A percentile compares a stretch with the other conserved stretches of the same genome.
Conservation (phyloP, 2,797 vertebrate genomes). For the Chaetodon trifasciatus region DNA sequence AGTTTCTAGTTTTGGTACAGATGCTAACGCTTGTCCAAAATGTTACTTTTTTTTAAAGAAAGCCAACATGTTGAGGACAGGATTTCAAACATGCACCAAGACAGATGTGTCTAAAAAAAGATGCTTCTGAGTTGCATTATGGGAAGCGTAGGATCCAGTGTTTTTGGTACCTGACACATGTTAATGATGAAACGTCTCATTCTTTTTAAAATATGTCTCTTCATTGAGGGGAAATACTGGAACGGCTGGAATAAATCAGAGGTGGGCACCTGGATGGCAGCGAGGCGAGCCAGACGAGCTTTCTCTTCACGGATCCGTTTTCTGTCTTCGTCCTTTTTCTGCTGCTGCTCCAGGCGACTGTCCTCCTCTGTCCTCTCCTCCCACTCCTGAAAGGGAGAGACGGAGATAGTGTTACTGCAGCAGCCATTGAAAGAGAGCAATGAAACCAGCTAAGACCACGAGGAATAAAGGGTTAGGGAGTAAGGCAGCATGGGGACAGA, state of each 20-base stretch:
- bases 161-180: background rate
- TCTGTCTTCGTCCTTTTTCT: slow-evolving; percentile 87
- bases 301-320: slow-evolving; percentile 92
- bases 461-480: background rate
- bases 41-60: background rate
- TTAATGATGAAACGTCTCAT: background rate
- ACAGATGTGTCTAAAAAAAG: background rate
- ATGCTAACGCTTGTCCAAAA: background rate
- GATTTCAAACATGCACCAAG: background rate
- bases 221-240: background rate
- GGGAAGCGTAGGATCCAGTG: no score
- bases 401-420: background rate
- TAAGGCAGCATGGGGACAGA: background rate
- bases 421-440: background rate
- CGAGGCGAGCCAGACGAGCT: slow-evolving; percentile 87
- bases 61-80: background rate
- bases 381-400: slow-evolving; percentile 67
- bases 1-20: no score
- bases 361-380: slow-evolving; percentile 79
- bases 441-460: background rate
- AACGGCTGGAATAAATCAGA: background rate
- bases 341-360: slow-evolving; percentile 78
- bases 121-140: background rate
- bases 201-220: background rate
- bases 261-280: slow-evolving; percentile 90